Evolutionary conservation across 2,113 vertebrate species (phyloP).

Genomic region (Cisticola juncidis): DNA sequence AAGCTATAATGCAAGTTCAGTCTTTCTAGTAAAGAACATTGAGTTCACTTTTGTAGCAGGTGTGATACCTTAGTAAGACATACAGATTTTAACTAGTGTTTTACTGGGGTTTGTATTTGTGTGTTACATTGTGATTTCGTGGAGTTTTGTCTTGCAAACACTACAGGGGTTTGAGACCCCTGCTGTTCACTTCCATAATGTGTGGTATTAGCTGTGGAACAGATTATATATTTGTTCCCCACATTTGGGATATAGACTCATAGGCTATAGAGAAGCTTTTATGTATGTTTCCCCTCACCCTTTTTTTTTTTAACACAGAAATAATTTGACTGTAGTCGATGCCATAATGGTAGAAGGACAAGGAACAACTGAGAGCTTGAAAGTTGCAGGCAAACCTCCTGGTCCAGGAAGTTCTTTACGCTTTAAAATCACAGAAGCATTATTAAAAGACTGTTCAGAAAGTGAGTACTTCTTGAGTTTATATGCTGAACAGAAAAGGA

Average conservation of each 20-base stretch:
- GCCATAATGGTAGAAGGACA: conserved; percentile 88
- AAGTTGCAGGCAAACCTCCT: conserved; percentile 88
- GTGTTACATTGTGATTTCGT: background rate
- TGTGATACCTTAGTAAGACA: background rate
- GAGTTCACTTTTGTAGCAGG: background rate
- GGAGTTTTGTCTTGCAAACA: background rate
- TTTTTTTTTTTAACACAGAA: conserved; percentile 74
- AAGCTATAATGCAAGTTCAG: background rate
- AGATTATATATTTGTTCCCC: background rate
- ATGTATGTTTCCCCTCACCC: background rate
- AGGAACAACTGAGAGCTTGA: conserved; percentile 90
- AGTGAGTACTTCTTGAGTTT: conserved; percentile 78
- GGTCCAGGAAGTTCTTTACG: conserved; percentile 90
- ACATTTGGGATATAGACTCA: background rate
- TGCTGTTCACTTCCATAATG: background rate
- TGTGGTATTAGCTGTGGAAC: background rate
- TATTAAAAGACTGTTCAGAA: conserved; percentile 94
- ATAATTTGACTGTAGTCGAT: conserved; percentile 96
- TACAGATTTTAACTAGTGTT: background rate
- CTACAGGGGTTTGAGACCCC: background rate
- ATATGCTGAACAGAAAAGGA: background rate
- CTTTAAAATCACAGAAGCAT: conserved; percentile 96
- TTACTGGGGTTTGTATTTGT: background rate
- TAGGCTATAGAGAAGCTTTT: background rate
- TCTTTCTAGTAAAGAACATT: background rate